phyloP scores from a whole-genome alignment of 1,140 invertebrate species.

The Choristoneura fumiferana region DNA sequence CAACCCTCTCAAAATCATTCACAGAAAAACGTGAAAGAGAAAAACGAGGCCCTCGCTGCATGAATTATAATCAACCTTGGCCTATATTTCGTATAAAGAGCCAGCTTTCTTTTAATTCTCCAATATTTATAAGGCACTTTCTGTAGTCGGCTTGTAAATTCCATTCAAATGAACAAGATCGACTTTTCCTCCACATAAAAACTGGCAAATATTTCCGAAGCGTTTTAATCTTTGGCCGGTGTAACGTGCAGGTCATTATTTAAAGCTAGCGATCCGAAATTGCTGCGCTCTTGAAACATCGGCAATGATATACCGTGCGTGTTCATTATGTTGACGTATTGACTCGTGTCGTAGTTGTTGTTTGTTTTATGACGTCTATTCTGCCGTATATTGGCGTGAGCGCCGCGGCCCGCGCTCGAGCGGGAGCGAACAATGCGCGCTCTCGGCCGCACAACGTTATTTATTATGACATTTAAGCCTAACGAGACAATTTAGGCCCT shows the following conservation, averaged over 20 bases:
- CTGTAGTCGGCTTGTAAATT: conserved; percentile 30
- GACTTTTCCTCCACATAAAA: conserved; percentile 32
- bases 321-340: conserved; percentile 54
- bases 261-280: conserved; percentile 45
- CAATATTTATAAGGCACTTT: conserved; percentile 27
- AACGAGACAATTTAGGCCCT: conserved; percentile 31
- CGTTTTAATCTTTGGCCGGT: conserved; percentile 26
- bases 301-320: conserved; percentile 38
- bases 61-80: conserved; percentile 17
- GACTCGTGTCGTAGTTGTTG: conserved; percentile 40
- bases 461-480: conserved; percentile 40
- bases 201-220: conserved; percentile 28
- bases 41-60: conserved; percentile 5
- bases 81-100: conserved; percentile 8
- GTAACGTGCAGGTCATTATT: conserved; percentile 42
- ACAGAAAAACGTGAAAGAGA: conserved; percentile 16
- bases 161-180: conserved; percentile 27
- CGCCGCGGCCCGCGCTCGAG: conserved; percentile 5
- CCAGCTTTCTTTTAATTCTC: conserved; percentile 26
- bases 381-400: conserved; percentile 23
- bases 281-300: conserved; percentile 22
- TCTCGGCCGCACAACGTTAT: conserved; percentile 31
- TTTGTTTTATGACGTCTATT: conserved; percentile 42
- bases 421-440: conserved; percentile 31
- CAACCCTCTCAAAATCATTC: conserved; percentile 19